Percentiles rank a stretch among this genome's conserved stretches.
phyloP scores from a whole-genome alignment of 2,888 invertebrate genomes.

The Metalampra italica region DNA sequence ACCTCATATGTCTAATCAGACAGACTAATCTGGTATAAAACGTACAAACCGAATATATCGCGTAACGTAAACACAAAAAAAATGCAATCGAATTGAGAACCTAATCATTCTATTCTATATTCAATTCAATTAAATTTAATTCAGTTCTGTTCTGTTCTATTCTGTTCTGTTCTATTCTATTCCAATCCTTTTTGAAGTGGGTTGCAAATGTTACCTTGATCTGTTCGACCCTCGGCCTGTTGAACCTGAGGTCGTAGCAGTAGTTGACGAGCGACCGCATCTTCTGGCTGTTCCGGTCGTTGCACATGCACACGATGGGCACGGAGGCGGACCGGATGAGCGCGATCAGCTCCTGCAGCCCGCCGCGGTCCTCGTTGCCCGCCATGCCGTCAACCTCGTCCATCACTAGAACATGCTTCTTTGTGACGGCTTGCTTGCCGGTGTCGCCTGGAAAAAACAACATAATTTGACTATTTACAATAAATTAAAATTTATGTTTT shows the following conservation, averaged over 20 bases:
- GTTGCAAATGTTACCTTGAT: too few relatives aligned
- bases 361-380: constrained; percentile 98
- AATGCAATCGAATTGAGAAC: too few relatives aligned
- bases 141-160: too few relatives aligned
- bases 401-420: constrained; percentile 97
- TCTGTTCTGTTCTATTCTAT: too few relatives aligned
- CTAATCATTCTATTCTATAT: too few relatives aligned
- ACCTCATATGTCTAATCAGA: too few relatives aligned
- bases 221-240: constrained; percentile 91
- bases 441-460: constrained; percentile 43
- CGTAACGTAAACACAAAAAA: too few relatives aligned
- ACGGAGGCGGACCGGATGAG: constrained; percentile 93
- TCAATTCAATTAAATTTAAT: too few relatives aligned
- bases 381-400: constrained; percentile 99
- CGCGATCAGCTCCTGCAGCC: constrained; percentile 94
- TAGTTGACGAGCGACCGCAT: constrained; percentile 95
- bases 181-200: too few relatives aligned
- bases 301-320: constrained; percentile 98
- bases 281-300: constrained; percentile 95
- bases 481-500: not conserved
- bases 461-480: not conserved
- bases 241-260: constrained; percentile 94
- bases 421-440: constrained; percentile 75
- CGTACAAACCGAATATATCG: too few relatives aligned
- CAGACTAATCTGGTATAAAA: too few relatives aligned